Conservation (phyloP, 1,140 invertebrate species). For the Carcinoscorpius rotundicauda region DNA sequence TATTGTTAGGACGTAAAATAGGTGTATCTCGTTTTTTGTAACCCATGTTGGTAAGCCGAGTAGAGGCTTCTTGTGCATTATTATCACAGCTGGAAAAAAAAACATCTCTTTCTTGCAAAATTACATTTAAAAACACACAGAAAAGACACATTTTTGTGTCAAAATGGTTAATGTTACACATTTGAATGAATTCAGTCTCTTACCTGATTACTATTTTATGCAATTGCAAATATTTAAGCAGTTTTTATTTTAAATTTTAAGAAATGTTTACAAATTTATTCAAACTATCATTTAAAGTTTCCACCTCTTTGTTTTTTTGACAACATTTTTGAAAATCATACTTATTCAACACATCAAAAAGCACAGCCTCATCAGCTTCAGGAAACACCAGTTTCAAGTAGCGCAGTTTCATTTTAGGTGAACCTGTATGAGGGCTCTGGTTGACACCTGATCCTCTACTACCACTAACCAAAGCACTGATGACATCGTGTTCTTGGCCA, state of each 20-base stretch:
- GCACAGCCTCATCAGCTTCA: conserved; percentile 76
- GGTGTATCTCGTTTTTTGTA: conserved; percentile 57
- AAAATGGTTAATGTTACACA: too few relatives aligned
- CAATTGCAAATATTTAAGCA: too few relatives aligned
- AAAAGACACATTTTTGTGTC: too few relatives aligned
- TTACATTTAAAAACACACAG: too few relatives aligned
- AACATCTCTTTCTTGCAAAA: not conserved
- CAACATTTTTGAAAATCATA: conserved; percentile 1
- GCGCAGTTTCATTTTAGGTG: conserved; percentile 83
- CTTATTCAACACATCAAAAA: conserved; percentile 57
- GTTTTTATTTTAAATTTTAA: too few relatives aligned
- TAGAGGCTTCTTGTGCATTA: conserved; percentile 72
- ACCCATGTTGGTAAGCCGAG: conserved; percentile 59
- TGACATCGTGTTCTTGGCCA: conserved; percentile 26
- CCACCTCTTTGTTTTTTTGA: not conserved
- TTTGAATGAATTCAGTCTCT: too few relatives aligned
- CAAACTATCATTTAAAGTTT: not conserved
- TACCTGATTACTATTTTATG: too few relatives aligned
- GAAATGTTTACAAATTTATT: too few relatives aligned
- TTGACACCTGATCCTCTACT: conserved; percentile 16
- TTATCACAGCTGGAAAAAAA: conserved; percentile 56
- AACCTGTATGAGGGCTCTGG: conserved; percentile 48
- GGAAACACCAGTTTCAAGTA: conserved; percentile 84
- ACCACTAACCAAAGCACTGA: conserved; percentile 19
- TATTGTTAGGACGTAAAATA: conserved; percentile 33